Base-by-base conservation (phyloP, 2,113 vertebrate genomes). In the Halcyon senegalensis region DNA sequence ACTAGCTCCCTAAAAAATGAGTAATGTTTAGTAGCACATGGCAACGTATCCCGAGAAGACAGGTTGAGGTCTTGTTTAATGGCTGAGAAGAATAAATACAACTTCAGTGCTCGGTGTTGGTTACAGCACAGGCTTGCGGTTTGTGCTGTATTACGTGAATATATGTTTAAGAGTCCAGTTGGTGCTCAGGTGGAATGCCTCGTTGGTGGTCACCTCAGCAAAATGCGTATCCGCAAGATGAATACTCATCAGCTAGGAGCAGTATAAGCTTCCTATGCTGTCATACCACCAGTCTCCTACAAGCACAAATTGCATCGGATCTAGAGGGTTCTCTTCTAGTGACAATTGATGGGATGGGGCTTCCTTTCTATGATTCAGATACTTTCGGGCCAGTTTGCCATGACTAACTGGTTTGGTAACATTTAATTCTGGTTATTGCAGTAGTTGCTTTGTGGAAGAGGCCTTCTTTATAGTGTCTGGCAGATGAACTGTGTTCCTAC, bases 1-100 rank as follows among this genome's bases (percentile, higher is more conserved):
- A 80, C 62, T 85, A 82, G 37, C 70, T 94, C 87, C 91, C 91
- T 62, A 43, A 92, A 94, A 92, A 80, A 74, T 30, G 39, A 63
- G 10, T 73, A 66, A 20, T 90, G 62, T 94, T 96, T 39, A 68
- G 63, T 74, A 23, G 82, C 67, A 66, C 81, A 13, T 87, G 91
- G 77, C 46, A 18, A 59, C 43, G 59, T 74, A 59, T 87, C 55
- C 87, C 59, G 59, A 63, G 55, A 76, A 91, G 81, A 25, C 24
- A 67, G 53, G 53, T 62, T 93, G 94, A 81, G 60, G 15, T 87
- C 62, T 94, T 66, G n/a, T 58, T 77, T 70, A 33, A 69, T 44
- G 56, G 13, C 31, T 50, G 63, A 85, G 73, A 84, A 69, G 62
- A 68, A 58, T 44, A 87, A 82, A 66, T 79, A 53, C 28, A 81